Base-by-base conservation (phyloP, 1,140 invertebrate genomes). In the Aphaenogaster rudis region DNA sequence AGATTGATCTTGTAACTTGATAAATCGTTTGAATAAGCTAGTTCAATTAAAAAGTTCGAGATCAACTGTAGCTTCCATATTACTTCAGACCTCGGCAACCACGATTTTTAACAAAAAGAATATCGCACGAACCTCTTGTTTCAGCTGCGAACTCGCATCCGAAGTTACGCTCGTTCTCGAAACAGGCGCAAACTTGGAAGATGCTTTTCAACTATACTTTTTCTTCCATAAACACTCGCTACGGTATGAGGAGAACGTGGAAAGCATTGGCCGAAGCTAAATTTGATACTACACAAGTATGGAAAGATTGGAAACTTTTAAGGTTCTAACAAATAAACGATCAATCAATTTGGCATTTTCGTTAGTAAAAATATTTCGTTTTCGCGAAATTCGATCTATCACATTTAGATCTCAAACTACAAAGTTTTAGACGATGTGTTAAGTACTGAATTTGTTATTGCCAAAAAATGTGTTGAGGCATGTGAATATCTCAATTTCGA, bases 21-120 rank as follows among this genome's bases (percentile, higher is more conserved):
- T 59, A 48, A 82, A 59, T 11, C 8, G 52, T 72, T 59, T 42
- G 17, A 28, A 71, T 28, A 80, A 67, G 61, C 45, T 80, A 52
- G 59, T 66, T 67, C 50, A 59, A 82, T 72, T 59, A 82, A 72
- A 72, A 82, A 82, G 39, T 72, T 82, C 39, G 63, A 82, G 15
- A 72, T 67, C 52, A 59, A 71, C 9, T 42, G 7, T 6, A 69
- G 66, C 33, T 82, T 54, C 11, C 57, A 59, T 72, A 59, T 82
- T 82, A 74, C 67, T 82, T 59, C 11, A 11, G 36, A 59, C 39
- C 33, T 81, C n/a, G 42, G 52, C 52, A 81, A 81, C 64, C 36
- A 57, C 42, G 11, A 39, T 3, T 59, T 59, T 59, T 71, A 71
- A 82, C 66, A 48, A 48, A 59, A 59, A 82, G 21, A 71, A 39